These are phyloP conservation scores for Zalophus californianus DNA, from an alignment of 2,797 vertebrate species.

Conservation along the genomic window DNA sequence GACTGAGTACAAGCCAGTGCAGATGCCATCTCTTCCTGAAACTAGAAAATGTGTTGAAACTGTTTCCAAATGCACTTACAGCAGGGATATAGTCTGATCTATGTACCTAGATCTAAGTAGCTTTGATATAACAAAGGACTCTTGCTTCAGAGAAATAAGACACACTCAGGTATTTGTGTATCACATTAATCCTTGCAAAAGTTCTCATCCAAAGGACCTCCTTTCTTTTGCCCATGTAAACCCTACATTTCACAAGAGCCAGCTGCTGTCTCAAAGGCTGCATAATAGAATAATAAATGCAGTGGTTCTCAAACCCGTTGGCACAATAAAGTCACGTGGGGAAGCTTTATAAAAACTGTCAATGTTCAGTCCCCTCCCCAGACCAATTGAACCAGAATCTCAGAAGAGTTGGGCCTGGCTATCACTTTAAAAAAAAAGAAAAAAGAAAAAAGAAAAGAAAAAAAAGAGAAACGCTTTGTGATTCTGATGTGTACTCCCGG, in stretches of 20 bases:
- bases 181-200: background rate
- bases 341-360: background rate
- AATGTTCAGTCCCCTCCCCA: background rate
- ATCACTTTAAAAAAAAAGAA: background rate
- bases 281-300: background rate
- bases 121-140: background rate
- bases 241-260: background rate
- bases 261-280: background rate
- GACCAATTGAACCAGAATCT: background rate
- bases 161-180: background rate
- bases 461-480: background rate
- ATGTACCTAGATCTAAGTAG: background rate
- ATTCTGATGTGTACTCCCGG: background rate
- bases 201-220: background rate
- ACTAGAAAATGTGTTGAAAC: constrained; percentile 10
- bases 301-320: background rate
- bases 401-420: background rate
- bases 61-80: constrained; percentile 11
- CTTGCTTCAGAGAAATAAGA: constrained; percentile 3
- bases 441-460: background rate
- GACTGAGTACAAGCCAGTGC: background rate
- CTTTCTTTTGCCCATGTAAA: constrained; percentile 7
- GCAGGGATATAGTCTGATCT: background rate
- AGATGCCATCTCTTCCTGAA: background rate
- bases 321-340: background rate